Evolutionary conservation across 2,797 vertebrate species (phyloP).

Genomic region (Microhierax caerulescens): DNA sequence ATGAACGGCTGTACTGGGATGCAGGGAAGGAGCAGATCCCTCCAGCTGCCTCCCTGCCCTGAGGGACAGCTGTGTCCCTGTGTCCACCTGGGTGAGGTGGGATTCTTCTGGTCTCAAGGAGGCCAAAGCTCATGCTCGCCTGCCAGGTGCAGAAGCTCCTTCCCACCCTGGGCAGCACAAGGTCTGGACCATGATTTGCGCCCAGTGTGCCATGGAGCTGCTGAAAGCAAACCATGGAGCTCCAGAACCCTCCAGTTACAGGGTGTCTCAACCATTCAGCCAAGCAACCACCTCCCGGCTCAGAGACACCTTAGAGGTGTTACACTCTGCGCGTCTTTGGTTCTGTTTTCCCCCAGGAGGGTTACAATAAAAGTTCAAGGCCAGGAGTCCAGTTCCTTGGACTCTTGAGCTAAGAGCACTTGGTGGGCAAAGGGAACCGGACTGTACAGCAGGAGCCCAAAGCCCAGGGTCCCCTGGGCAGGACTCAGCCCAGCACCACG

Average conservation of each 20-base stretch:
- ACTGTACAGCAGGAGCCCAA: not conserved
- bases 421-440: not conserved
- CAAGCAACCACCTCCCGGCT: not conserved
- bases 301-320: not conserved
- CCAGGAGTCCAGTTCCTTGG: not conserved
- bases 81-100: not conserved
- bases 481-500: not conserved
- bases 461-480: not conserved
- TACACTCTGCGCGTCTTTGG: not conserved
- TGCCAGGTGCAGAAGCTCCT: not conserved
- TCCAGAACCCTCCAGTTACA: accelerated
- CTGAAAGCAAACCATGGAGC: not conserved
- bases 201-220: not conserved
- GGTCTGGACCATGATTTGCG: not conserved
- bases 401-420: slow-evolving; percentile 12
- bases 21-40: not conserved
- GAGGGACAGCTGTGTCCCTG: not conserved
- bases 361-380: not conserved
- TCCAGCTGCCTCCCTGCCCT: not conserved
- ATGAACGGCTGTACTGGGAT: not conserved
- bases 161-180: not conserved
- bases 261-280: not conserved
- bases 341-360: not conserved
- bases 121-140: not conserved
- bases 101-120: not conserved